Evolutionary conservation across 2,888 invertebrate species (phyloP), one percentile per base, ranked within the genome.

Genomic region (Fabriciana adippe): DNA sequence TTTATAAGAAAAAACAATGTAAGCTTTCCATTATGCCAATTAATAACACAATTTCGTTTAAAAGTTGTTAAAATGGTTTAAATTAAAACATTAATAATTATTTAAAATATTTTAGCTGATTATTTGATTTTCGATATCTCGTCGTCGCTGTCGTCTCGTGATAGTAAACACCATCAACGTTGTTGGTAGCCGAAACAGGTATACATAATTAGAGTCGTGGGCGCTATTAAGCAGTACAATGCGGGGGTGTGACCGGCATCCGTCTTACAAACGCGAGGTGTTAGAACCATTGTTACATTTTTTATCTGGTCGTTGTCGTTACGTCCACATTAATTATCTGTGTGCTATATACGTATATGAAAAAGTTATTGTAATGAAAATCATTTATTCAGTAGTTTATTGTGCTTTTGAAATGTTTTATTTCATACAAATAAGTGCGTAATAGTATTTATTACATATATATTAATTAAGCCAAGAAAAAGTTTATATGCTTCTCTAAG

Each of bases 161-260:
- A n/a, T 54, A 68, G 65, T 69, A 59, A 70, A 68, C 16, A 16
- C 59, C 65, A 66, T 60, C n/a, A 47, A 11, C 56, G 50, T 48
- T 66, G 71, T 73, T 73, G 74, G 76, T 76, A 80, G 77, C 77
- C 71, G 78, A 78, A 81, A 82, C 84, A 81, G 81, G 84, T 84
- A 86, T 83, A 83, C 83, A 86, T 88, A 87, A 88, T 82, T 85
- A 85, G 78, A 76, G 75, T 75, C 81, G 90, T 89, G 83, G 90
- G 90, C 80, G 90, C 73, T 77, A 74, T 79, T 79, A 81, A 73
- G 75, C 74, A 59, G 69, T 75, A 87, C 87, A 87, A 87, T 87
- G 81, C 72, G 79, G 78, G 80, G 88, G 89, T 81, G 88, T 81
- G 81, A 79, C 75, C 76, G 74, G 85, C 86, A 88, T 89, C 90